Base-by-base conservation (phyloP, 2,797 vertebrate species). In the Mormyrops boulengeri region DNA sequence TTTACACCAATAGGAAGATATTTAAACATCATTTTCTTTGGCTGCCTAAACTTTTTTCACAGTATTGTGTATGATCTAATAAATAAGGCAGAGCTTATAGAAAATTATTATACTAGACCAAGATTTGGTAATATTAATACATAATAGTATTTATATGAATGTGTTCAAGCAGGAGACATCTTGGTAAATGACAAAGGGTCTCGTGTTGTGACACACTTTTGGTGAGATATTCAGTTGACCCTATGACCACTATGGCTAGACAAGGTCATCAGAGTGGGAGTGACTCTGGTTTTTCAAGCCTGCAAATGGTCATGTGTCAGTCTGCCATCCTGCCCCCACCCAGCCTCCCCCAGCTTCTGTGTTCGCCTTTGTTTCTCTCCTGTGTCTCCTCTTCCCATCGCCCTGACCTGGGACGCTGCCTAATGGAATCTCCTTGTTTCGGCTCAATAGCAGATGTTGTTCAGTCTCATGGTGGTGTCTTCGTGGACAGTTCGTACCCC, bases 381-480 rank as follows among this genome's bases (percentile, higher is more conserved):
- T 89, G 92, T 93, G 93, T 95, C 93, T 90, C 47, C 85, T 60
- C 80, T 87, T 52, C 53, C 85, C 3, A 19, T 87, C 17, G 1
- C 57, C 34, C 47, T 30, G 17, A 44, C 82, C 82, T 14, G 8
- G 89, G 60, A 26, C 2, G 93, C 87, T 94, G 95, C 95, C 95
- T 96, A 95, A 96, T 94, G 93, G 93, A 94, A 94, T 95, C 94
- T 96, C 95, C 95, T 95, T 95, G 96, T 97, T 97, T 96, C 93
- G 95, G 93, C 96, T 96, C 96, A 95, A 96, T 97, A 99, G 98
- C 98, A 87, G 98, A 99, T 94, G 96, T 96, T 94, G 97, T 99
- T 96, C 98, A 98, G 97, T 97, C 97, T 97, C 97, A 98, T 96
- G 97, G 95, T 96, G 95, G 95, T 91, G 96, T 98, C 97, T 98